These are phyloP conservation scores for Drosophila robusta DNA, from an alignment of 2,888 invertebrate species.

Conservation along the genomic window DNA sequence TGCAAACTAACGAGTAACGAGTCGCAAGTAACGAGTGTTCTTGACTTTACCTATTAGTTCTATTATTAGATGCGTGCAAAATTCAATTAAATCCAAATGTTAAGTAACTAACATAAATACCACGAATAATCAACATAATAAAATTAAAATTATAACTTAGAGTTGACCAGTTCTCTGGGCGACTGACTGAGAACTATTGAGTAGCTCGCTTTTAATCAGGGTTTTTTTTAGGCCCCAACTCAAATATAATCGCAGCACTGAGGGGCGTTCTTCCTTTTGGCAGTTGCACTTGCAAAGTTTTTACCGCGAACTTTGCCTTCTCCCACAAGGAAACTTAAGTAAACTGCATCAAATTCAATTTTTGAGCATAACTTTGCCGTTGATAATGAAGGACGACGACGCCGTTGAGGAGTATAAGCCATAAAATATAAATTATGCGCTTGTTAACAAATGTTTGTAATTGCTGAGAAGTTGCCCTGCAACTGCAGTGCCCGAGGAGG, in stretches of 20 bases:
- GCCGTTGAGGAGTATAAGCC: slow-evolving; percentile 20
- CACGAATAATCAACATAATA: slow-evolving; percentile 3
- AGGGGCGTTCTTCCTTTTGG: neutral
- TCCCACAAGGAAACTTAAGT: slow-evolving; percentile 60
- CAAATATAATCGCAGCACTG: neutral
- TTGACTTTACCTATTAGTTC: no score
- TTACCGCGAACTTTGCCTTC: slow-evolving; percentile 31
- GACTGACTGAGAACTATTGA: slow-evolving; percentile 1
- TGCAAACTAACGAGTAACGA: no score
- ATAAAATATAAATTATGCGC: slow-evolving; percentile 64
- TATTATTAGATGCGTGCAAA: no score
- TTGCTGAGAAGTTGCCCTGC: slow-evolving; percentile 48
- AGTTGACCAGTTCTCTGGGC: neutral
- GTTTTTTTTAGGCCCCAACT: slow-evolving; percentile 11
- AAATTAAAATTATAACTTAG: neutral
- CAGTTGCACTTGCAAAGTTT: slow-evolving; percentile 26
- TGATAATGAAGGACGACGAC: slow-evolving; percentile 28
- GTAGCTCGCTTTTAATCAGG: neutral
- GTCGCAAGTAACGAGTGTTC: no score
- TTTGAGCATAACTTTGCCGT: slow-evolving; percentile 47
- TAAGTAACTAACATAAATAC: slow-evolving; percentile 1
- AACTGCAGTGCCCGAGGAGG: neutral
- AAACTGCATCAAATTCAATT: slow-evolving; percentile 69
- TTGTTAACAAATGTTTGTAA: slow-evolving; percentile 55
- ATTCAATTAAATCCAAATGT: no score